A percentile compares a stretch with the other conserved stretches of the same genome.
phyloP scores from a whole-genome alignment of 2,797 vertebrate species.

The Lophotriccus pileatus region DNA sequence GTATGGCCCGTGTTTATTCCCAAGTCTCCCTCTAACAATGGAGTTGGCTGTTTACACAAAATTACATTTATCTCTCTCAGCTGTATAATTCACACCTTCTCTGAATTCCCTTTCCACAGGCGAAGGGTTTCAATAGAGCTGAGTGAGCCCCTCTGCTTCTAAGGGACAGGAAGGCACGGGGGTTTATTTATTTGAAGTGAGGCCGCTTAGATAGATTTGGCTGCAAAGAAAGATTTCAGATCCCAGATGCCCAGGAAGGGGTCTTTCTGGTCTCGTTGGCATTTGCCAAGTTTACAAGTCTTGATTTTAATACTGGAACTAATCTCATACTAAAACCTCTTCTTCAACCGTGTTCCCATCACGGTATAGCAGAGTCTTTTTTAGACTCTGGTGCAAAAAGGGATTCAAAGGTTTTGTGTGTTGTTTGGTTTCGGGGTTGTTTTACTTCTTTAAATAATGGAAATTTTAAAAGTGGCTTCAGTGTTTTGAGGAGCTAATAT shows the following conservation, averaged over 20 bases:
- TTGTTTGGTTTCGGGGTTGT: too few relatives aligned
- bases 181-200: not conserved
- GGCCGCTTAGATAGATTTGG: not conserved
- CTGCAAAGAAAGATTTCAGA: not conserved
- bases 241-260: not conserved
- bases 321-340: not conserved
- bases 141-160: not conserved
- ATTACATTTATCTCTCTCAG: not conserved
- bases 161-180: not conserved
- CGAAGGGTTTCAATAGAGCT: not conserved
- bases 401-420: not conserved
- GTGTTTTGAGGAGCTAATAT: not conserved
- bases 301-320: not conserved
- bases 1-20: not conserved
- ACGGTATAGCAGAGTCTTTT: not conserved
- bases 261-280: not conserved
- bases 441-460: not conserved
- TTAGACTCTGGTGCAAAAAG: not conserved
- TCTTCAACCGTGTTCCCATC: not conserved
- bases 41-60: not conserved
- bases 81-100: not conserved
- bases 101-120: not conserved
- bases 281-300: not conserved
- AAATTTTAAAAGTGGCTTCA: not conserved
- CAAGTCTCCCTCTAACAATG: accelerated